Evolutionary conservation across 1,140 invertebrate species (phyloP).

Genomic region (Atta texana): DNA sequence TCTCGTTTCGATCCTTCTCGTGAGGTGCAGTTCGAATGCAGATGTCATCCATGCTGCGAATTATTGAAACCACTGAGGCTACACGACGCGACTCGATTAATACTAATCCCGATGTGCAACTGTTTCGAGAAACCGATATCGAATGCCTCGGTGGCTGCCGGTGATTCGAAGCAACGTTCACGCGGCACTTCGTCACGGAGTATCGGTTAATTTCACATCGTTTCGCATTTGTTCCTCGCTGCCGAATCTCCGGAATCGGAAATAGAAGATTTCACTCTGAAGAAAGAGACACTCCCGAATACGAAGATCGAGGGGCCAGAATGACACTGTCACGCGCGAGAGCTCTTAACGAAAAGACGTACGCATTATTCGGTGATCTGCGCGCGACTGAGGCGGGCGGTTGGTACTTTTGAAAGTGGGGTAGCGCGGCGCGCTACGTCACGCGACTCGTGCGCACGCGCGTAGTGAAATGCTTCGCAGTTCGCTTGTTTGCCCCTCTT

Average conservation of each 20-base stretch:
- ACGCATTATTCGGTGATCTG: conserved; percentile 71
- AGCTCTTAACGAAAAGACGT: not conserved
- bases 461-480: not conserved
- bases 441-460: conserved; percentile 62
- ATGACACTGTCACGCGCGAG: not conserved
- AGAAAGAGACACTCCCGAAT: not conserved
- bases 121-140: not conserved
- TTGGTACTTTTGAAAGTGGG: conserved; percentile 73
- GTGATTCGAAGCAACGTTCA: not conserved
- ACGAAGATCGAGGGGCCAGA: not conserved
- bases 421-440: conserved; percentile 77
- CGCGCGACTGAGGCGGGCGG: conserved; percentile 77
- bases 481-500: not conserved
- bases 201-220: not conserved
- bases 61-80: not conserved
- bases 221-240: not conserved
- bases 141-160: not conserved
- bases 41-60: not conserved
- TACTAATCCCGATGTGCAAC: not conserved
- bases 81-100: not conserved
- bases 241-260: not conserved
- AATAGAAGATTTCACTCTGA: not conserved
- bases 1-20: not conserved
- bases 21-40: not conserved
- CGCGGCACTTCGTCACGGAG: not conserved